These are phyloP conservation scores for Andricus grossulariae DNA, from an alignment of 1,140 invertebrate genomes.

Conservation along the genomic window DNA sequence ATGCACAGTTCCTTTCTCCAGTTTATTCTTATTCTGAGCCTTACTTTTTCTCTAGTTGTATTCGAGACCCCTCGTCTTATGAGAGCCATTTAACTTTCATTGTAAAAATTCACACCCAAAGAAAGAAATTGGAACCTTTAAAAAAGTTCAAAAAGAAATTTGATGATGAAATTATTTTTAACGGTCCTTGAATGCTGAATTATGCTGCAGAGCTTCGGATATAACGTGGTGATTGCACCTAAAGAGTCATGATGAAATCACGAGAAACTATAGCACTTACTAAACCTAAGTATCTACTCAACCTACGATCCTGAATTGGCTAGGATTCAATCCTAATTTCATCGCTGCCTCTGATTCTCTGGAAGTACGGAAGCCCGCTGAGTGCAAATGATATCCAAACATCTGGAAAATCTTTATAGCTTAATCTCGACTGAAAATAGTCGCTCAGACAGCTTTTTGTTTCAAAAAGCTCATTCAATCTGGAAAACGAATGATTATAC, in stretches of 20 bases:
- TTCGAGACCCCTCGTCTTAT: background rate
- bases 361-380: background rate
- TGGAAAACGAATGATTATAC: no score
- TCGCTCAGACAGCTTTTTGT: background rate
- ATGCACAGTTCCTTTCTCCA: background rate
- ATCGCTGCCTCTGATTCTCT: conserved; percentile 1
- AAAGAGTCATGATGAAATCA: background rate
- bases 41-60: background rate
- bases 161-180: no score
- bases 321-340: conserved; percentile 15
- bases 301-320: conserved; percentile 1
- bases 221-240: no score
- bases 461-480: background rate
- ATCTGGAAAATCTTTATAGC: conserved; percentile 5
- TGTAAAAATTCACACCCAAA: background rate
- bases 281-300: background rate
- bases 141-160: no score
- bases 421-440: background rate
- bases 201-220: no score
- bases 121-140: no score
- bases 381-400: conserved; percentile 18
- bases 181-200: background rate
- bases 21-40: background rate
- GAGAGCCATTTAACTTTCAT: background rate
- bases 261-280: background rate